These are phyloP conservation scores for Drosophila suzukii DNA, from an alignment of 1,140 invertebrate genomes.

Conservation along the genomic window DNA sequence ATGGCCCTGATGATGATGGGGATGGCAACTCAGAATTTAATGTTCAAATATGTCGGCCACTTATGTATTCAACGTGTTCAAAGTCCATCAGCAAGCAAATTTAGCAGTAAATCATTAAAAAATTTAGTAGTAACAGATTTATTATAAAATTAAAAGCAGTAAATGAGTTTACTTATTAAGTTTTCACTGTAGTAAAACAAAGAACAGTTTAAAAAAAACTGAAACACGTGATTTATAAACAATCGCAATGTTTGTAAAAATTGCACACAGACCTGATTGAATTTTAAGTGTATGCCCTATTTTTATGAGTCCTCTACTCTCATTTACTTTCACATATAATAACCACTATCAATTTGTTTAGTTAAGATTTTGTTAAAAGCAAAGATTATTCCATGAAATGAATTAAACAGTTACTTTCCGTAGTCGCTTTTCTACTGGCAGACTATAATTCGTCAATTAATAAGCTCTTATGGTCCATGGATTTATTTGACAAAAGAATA, in stretches of 20 bases:
- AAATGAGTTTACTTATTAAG: not conserved
- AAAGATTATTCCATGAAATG: not conserved
- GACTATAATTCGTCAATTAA: constrained; percentile 32
- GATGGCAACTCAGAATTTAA: constrained; percentile 12
- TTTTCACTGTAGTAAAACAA: constrained; percentile 1
- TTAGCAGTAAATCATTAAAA: constrained; percentile 46
- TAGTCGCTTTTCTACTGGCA: not conserved
- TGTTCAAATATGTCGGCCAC: constrained; percentile 60
- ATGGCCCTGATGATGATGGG: constrained; percentile 6
- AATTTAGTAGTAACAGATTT: not conserved
- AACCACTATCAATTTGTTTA: not conserved
- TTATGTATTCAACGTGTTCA: constrained; percentile 57
- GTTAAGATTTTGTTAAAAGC: not conserved
- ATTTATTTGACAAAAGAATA: constrained; percentile 47
- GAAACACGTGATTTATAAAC: constrained; percentile 18
- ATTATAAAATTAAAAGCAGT: constrained; percentile 15
- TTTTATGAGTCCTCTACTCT: not conserved
- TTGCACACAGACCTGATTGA: too few species aligned
- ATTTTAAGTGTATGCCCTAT: too few species aligned
- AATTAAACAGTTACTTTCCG: not conserved
- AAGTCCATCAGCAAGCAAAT: constrained; percentile 42
- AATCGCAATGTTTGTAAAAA: constrained; percentile 5
- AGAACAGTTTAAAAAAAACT: constrained; percentile 35
- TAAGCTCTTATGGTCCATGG: constrained; percentile 12
- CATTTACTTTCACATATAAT: not conserved